These are phyloP conservation scores for Grammomys dolichurus DNA, from an alignment of 2,113 vertebrate genomes.

Conservation along the genomic window DNA sequence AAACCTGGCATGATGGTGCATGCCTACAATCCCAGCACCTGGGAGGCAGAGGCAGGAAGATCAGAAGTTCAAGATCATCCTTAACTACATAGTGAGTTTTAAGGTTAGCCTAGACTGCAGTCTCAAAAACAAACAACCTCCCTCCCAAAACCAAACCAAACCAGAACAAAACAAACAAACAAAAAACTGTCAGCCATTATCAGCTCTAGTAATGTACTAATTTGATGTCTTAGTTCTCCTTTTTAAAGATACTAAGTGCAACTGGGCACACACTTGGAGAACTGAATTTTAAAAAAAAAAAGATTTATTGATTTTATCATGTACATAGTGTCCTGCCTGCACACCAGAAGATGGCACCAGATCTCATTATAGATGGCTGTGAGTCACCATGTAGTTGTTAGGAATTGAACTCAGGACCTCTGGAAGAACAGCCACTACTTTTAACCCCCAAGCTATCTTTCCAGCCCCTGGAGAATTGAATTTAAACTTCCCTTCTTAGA, in stretches of 20 bases:
- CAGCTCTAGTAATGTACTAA: not conserved
- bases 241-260: not conserved
- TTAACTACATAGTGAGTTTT: not conserved
- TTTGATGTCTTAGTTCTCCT: not conserved
- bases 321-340: too few relatives aligned
- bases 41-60: not conserved
- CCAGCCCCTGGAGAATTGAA: not conserved
- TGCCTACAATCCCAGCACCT: not conserved
- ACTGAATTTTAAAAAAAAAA: not conserved
- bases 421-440: too few relatives aligned
- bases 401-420: too few relatives aligned
- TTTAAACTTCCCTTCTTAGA: slow-evolving; percentile 25
- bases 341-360: too few relatives aligned
- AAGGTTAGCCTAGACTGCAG: not conserved
- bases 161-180: too few relatives aligned
- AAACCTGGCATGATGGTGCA: not conserved
- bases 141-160: too few relatives aligned
- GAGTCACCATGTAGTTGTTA: too few relatives aligned
- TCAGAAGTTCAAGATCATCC: not conserved
- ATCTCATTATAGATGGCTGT: too few relatives aligned
- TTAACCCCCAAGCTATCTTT: too few relatives aligned
- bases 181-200: not conserved
- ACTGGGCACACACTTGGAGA: not conserved
- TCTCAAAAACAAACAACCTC: not conserved
- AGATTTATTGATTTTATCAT: too few relatives aligned